Conservation (phyloP, 2,797 vertebrate genomes). For the Ispidina picta region DNA sequence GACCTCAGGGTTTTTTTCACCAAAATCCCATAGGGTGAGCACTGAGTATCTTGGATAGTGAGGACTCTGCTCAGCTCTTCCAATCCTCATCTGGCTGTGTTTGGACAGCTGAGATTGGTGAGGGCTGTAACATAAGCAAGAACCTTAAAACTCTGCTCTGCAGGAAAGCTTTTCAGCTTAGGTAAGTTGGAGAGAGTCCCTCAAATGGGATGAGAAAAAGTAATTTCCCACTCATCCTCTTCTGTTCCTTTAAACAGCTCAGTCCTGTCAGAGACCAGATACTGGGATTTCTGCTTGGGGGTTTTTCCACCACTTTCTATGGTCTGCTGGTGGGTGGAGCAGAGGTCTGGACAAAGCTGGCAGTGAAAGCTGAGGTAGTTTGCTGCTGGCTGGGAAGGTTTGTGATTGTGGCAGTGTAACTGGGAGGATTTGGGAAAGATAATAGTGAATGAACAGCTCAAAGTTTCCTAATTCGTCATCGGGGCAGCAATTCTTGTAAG, state of each 20-base stretch:
- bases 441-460: not conserved
- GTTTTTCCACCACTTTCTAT: not conserved
- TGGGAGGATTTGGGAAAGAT: not conserved
- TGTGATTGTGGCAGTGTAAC: rapidly evolving
- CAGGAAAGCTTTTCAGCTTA: not conserved
- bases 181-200: not conserved
- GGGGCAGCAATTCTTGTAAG: not conserved
- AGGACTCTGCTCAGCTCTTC: not conserved
- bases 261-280: rapidly evolving
- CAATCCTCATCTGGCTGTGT: not conserved
- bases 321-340: rapidly evolving
- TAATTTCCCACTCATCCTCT: not conserved
- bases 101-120: not conserved
- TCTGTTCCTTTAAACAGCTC: not conserved
- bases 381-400: not conserved
- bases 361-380: not conserved
- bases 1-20: not conserved
- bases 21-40: not conserved
- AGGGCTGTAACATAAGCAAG: not conserved
- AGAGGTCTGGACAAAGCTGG: not conserved
- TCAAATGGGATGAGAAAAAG: rapidly evolving
- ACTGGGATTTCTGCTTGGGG: rapidly evolving
- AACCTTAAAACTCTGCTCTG: not conserved
- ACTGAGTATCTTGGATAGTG: not conserved
- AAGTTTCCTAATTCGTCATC: not conserved